Evolutionary conservation across 2,888 invertebrate genomes (phyloP), one percentile per base, ranked within the genome.

Genomic region (Drosophila aldrichi): DNA sequence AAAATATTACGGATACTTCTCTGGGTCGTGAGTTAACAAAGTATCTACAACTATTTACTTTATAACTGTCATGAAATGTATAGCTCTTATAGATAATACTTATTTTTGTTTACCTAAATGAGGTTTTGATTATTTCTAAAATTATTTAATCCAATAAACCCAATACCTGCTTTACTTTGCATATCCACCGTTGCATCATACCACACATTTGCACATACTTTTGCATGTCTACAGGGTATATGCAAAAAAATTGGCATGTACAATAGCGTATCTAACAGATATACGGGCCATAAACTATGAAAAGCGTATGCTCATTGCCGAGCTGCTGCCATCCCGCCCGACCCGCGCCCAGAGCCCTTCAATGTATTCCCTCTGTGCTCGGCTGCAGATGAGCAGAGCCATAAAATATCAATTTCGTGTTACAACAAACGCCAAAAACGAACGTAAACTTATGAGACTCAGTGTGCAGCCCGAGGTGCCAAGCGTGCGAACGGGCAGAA

Each of bases 391-490:
- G 88, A 83, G 88, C 78, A 75, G 67, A 72, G 89, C 82, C 88
- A 87, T 90, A 87, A 87, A 87, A 87, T 89, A 87, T 87, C 90
- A 87, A 90, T 87, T 87, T 90, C 85, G 85, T 77, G 87, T 87
- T 87, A 88, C 77, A 78, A 75, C 90, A 77, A 82, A 89, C 81
- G 78, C 82, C 90, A 79, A 84, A 90, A 84, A 75, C 81, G 81
- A 85, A 82, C 71, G 73, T 49, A 79, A 79, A 85, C 88, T 88
- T 82, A 85, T 89, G 89, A 85, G 80, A 74, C 64, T 55, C 58
- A 49, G 65, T 59, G 65, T 59, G 51, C 48, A 44, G 58, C 49
- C 40, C 25, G 61, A 40, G 74, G 61, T 62, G 72, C 72, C 34
- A 49, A 61, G 57, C 49, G 41, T 44, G 62, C 22, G n/a, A 58